These are phyloP conservation scores for Dermolepida albohirtum DNA, from an alignment of 2,888 invertebrate species.

Conservation along the genomic window DNA sequence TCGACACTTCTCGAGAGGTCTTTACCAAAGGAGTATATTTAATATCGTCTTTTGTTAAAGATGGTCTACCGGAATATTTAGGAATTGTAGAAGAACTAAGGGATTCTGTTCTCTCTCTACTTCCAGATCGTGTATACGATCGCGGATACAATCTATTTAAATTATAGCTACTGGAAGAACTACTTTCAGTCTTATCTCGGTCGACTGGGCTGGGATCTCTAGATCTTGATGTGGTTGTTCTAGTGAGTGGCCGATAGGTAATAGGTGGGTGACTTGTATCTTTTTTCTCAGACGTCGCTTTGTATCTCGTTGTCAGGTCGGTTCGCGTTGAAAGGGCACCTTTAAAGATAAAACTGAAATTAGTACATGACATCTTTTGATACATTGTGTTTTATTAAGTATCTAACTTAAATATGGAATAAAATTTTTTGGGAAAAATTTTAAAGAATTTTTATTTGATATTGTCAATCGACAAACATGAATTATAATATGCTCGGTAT, in stretches of 20 bases:
- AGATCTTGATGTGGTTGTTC: conserved; percentile 60
- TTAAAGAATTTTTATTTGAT: no score
- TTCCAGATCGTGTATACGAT: conserved; percentile 58
- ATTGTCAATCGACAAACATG: no score
- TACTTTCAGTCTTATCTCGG: conserved; percentile 63
- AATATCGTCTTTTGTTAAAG: conserved; percentile 54
- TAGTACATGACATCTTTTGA: background rate
- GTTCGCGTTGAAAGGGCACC: conserved; percentile 47
- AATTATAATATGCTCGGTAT: no score
- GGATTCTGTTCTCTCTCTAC: conserved; percentile 59
- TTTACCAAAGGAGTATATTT: conserved; percentile 52
- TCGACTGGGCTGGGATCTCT: conserved; percentile 71
- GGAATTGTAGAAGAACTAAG: conserved; percentile 55
- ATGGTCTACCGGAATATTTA: conserved; percentile 57
- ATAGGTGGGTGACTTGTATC: conserved; percentile 63
- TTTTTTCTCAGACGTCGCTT: conserved; percentile 50
- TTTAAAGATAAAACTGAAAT: conserved; percentile 34
- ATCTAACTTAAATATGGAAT: no score
- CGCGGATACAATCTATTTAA: conserved; percentile 69
- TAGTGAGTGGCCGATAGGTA: conserved; percentile 64
- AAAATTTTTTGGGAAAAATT: no score
- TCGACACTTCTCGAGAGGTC: conserved; percentile 51
- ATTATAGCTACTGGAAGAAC: conserved; percentile 69
- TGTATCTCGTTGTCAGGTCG: conserved; percentile 51
- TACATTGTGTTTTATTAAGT: no score